A percentile compares a stretch with the other conserved stretches of the same genome.
These are phyloP conservation scores for Gallinago media DNA, from an alignment of 2,113 vertebrate species.

Conservation along the genomic window DNA sequence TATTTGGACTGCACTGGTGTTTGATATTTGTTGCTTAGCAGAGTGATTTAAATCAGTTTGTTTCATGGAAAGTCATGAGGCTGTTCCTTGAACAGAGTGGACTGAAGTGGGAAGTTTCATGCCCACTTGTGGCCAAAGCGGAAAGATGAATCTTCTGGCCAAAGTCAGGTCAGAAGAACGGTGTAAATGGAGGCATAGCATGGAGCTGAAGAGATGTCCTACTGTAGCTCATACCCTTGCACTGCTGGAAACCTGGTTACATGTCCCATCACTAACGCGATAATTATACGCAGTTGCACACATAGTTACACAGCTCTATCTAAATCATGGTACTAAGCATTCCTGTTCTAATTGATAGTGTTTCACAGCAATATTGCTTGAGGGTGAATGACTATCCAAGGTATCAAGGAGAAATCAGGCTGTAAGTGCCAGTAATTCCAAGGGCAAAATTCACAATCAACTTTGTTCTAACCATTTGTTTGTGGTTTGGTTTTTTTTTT, in stretches of 20 bases:
- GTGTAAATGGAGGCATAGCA: neutral
- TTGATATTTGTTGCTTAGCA: neutral
- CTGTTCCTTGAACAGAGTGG: neutral
- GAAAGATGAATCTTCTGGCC: neutral
- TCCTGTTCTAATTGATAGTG: neutral
- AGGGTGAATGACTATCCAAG: neutral
- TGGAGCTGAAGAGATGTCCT: neutral
- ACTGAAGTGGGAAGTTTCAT: neutral
- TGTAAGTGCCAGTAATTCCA: neutral
- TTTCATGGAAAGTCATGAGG: neutral
- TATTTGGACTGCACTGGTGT: neutral
- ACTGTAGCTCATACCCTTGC: neutral
- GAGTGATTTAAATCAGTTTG: neutral
- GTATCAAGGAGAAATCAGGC: neutral
- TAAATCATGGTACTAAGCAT: neutral
- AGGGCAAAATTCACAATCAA: neutral
- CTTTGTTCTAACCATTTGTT: neutral
- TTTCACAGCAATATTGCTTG: neutral
- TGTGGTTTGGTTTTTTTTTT: neutral
- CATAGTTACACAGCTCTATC: neutral
- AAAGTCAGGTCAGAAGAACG: neutral
- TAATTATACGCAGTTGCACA: neutral
- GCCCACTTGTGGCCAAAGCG: neutral
- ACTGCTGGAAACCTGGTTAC: neutral
- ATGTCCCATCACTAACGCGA: rapidly evolving